Base-by-base conservation (phyloP, 1,140 invertebrate genomes). In the Solenopsis invicta region DNA sequence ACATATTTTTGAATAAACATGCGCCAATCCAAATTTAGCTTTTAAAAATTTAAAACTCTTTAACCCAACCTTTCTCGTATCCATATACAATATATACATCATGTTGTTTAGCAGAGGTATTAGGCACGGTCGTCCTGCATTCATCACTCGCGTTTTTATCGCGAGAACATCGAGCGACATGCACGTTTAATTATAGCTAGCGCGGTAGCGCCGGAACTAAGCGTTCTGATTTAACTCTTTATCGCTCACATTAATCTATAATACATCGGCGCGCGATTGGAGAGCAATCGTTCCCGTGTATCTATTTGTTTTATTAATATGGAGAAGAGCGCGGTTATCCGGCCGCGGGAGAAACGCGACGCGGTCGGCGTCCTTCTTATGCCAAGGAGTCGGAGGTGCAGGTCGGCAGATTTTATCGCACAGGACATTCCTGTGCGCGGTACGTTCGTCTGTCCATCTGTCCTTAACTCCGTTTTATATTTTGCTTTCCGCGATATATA, bases 341-440 rank as follows among this genome's bases (percentile, higher is more conserved):
- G 21, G 5, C 74, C 37, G 71, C 81, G 34, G 9, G 16, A 75
- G 41, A 41, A 29, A 29, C 37, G 54, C 41, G 37, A 16, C 48
- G 18, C 56, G 69, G 69, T 76, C 78, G 67, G 67, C 37, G 67
- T 88, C 64, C 75, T 48, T 89, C 64, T 88, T 89, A 84, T 67
- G 88, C 66, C 74, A 56, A 50, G 85, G 34, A 75, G 80, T 12
- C 80, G 75, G 89, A 91, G 90, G 89, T 91, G 90, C 90, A 90
- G 85, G 89, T 89, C 90, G 90, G 90, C 66, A 91, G 90, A 91
- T 91, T 84, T 87, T 91, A 91, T 91, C 90, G 75, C 81, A 91
- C 81, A 91, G 81, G 81, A 91, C 87, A 91, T 91, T 91, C 90
- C 87, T 91, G 87, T 88, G 87, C 85, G 85, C 64, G 84, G 88